Base-by-base conservation (phyloP, 2,888 invertebrate genomes). In the Gymnoscelis rufifasciata region DNA sequence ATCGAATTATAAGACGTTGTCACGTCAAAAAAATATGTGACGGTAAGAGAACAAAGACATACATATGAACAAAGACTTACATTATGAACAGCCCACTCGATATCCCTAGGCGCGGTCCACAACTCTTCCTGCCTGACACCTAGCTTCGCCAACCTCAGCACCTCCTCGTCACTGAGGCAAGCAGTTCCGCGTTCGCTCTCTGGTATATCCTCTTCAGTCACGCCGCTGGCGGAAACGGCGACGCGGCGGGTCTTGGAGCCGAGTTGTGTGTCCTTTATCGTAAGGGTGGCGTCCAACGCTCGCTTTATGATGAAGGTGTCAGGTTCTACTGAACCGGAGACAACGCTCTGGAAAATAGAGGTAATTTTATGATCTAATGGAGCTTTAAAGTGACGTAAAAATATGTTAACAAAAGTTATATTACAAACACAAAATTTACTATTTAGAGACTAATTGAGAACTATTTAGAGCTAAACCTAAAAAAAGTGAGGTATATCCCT, bases 1-100 rank as follows among this genome's bases (percentile, higher is more conserved):
- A n/a, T n/a, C n/a, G n/a, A n/a, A n/a, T n/a, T n/a, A n/a, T n/a
- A n/a, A n/a, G n/a, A n/a, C n/a, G n/a, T n/a, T 19, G 19, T 19
- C 5, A 19, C 3, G 5, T 19, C 3, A 19, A 19, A 19, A 19
- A 2, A 3, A 19, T 19, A 19, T 5, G 19, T 19, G 5, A 5
- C 19, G n/a, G n/a, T n/a, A n/a, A n/a, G n/a, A n/a, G n/a, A n/a
- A n/a, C n/a, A n/a, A n/a, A n/a, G n/a, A n/a, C n/a, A n/a, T n/a
- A n/a, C n/a, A n/a, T n/a, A n/a, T n/a, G n/a, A n/a, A n/a, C n/a
- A n/a, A n/a, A 24, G 3, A 23, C 63, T 68, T 60, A 92, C 92
- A 65, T 90, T 79, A 48, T 71, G 75, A 30, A 94, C 74, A 7
- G 94, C 95, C 93, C 95, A 96, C 76, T 96, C 96, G 43, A 96